These are phyloP conservation scores for Gordius sp. DNA, from an alignment of 2,888 invertebrate species.

Conservation along the genomic window DNA sequence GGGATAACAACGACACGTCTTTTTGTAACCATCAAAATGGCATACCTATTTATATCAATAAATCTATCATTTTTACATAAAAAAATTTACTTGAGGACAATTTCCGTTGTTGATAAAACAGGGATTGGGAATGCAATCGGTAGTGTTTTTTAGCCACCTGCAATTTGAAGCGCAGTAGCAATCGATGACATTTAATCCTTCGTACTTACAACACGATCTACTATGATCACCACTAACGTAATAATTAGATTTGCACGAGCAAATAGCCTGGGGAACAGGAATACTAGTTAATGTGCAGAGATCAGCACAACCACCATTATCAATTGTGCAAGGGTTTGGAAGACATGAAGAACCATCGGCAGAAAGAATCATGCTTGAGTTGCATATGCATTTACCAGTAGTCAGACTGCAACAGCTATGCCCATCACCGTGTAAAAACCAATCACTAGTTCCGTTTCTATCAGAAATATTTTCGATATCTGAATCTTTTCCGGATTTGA, in stretches of 20 bases:
- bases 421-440: slow-evolving; percentile 1
- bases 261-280: background rate
- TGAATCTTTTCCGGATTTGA: too few relatives aligned
- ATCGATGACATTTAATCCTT: background rate
- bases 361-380: background rate
- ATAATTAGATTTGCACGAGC: background rate
- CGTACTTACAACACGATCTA: background rate
- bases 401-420: background rate
- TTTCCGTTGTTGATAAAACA: background rate
- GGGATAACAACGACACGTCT: too few relatives aligned
- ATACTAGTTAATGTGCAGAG: background rate
- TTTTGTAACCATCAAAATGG: too few relatives aligned
- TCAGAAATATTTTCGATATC: background rate
- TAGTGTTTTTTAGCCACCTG: background rate
- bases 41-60: too few relatives aligned
- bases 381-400: background rate
- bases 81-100: background rate
- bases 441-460: background rate
- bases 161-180: background rate
- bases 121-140: background rate
- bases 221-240: background rate
- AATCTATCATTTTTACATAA: too few relatives aligned
- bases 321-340: background rate
- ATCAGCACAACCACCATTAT: background rate
- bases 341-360: background rate